Evolutionary conservation across 2,113 vertebrate species (phyloP), one percentile per base, ranked within the genome.

Genomic region (Lampris megalopsis): DNA sequence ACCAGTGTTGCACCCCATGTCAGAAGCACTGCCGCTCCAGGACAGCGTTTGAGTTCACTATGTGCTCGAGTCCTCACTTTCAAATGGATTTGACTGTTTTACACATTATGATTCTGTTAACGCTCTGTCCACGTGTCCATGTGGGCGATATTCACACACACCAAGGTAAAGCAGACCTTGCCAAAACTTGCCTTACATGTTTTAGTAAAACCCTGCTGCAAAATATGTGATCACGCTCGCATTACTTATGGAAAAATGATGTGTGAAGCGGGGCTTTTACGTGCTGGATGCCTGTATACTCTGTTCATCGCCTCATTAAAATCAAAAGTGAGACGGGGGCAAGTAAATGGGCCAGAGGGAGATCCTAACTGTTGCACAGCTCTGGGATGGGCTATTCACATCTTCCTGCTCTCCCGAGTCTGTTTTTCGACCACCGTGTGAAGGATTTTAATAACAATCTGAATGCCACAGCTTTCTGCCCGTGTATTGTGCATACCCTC

Each of bases 361-460:
- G 81, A 36, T 61, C 78, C 24, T 88, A 84, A 80, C 71, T 71
- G 68, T 82, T 82, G 74, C 79, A 72, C 63, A 57, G 50, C 38
- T 65, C 65, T 74, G 76, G 43, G 43, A 4, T 3, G 13, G 50
- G 50, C 9, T n/a, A 9, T 10, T 11, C 50, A 53, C 3, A 62
- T 45, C 58, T 24, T 59, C 41, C 38, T 24, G 63, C 72, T 71
- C 62, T 70, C 42, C 37, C 7, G 48, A 65, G 40, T 68, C 36
- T 76, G 54, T 71, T 62, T 76, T 73, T 76, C 63, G 73, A 3
- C 47, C 49, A 58, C 70, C 45, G 63, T 56, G 63, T 77, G 42
- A 68, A 45, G 37, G 35, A 43, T 50, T 41, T 6, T 60, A 45
- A 7, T 4, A 45, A 5, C 7, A 24, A 24, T 45, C 7, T 2